Evolutionary conservation across 2,113 vertebrate species (phyloP), one percentile per base, ranked within the genome.

Genomic region (Brachyistius frenatus): DNA sequence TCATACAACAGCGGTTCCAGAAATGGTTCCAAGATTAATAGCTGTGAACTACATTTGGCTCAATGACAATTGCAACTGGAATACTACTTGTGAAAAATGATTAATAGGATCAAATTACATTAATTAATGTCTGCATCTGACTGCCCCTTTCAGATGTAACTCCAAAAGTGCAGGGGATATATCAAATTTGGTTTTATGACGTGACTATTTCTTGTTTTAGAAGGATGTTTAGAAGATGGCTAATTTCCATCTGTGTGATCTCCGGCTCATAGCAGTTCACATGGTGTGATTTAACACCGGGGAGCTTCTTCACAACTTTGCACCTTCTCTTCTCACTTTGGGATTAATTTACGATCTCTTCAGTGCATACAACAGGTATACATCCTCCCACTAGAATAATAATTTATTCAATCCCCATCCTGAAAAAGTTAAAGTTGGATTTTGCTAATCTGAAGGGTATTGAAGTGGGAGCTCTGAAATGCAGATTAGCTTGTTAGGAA

Each of bases 221-320:
- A 23, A 23, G 23, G 15, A 55, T 64, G 23, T 32, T 8, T 49
- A 31, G 23, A 23, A 71, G 32, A 41, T 64, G 75, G 41, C 0
- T 61, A 10, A 55, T 65, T 72, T 80, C 31, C 50, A 35, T 66
- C 11, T 4, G 16, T 66, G 23, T 53, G 31, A 66, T 53, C 3
- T 53, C 62, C 3, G 14, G 47, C 23, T 46, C 39, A 14, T 13
- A 5, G 14, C 47, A 3, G 37, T 62, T 72, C 23, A 57, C 3
- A 39, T 64, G 39, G 16, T 63, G 58, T 78, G 47, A 56, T 66
- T 9, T 33, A 76, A 61, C 7, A 0, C 66, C 66, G 4, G 0
- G 53, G 7, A 46, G 55, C 31, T 65, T 31, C 44, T 71, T 84
- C 67, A 70, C 63, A 79, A 41, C 36, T 56, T 73, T 66, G 39